Base-by-base conservation (phyloP, 2,797 vertebrate genomes). In the Dipus sagitta region DNA sequence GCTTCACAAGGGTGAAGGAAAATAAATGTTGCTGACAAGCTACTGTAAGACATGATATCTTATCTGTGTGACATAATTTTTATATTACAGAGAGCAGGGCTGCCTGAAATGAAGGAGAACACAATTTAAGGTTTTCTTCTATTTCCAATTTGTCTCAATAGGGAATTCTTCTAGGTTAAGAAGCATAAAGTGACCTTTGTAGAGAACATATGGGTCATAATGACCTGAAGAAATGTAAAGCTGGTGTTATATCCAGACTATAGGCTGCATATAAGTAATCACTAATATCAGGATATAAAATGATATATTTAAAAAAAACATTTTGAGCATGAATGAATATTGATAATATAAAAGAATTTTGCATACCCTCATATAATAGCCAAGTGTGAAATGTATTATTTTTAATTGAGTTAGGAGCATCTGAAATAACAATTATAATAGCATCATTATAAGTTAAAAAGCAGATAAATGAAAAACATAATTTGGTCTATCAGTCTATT, bases 11-110 rank as follows among this genome's bases (percentile, higher is more conserved):
- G 21, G 1, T 47, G 26, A 93, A 87, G 34, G 30, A 77, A 89
- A 91, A 93, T 62, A 70, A 79, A 60, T 42, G 15, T n/a, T 28
- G 42, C 77, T 70, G n/a, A 82, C 60, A 91, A 89, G 10, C 24
- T n/a, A 52, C 58, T 34, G 2, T 38, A 74, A 88, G 79, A 64
- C 70, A 62, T 81, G 52, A n/a, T 7, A 74, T 21, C 86, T 81
- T 54, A 28, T 89, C 70, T 74, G 64, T 38, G 15, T 78, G 86
- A 72, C 47, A 77, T 4, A 5, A 14, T 13, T 20, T 67, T 32
- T 70, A 38, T 71, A 42, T 80, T 42, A 77, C 52, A 62, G 62
- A 86, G 34, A 26, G 84, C 30, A 83, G 11, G 1, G 70, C 80
- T 21, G 6, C 26, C 68, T 81, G 71, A 62, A 65, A 14, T 7